Conservation (phyloP, 1,140 invertebrate genomes). For the Drosophila miranda region DNA sequence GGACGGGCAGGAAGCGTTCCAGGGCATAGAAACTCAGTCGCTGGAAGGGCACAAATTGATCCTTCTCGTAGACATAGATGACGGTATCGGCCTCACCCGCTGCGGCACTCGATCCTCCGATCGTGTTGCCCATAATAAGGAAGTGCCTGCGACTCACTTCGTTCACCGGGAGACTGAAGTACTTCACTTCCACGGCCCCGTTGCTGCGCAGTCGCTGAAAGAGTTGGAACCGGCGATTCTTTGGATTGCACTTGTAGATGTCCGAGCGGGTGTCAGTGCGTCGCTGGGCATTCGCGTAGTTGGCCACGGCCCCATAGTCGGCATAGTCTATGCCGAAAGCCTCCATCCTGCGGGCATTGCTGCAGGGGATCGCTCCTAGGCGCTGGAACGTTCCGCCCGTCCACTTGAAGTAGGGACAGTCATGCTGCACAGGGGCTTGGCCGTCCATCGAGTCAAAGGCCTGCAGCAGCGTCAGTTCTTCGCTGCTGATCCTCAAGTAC, state of each 20-base stretch:
- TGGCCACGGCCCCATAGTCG: slow-evolving; percentile 75
- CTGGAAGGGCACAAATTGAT: slow-evolving; percentile 83
- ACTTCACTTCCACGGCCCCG: slow-evolving; percentile 82
- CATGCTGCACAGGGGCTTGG: slow-evolving; percentile 9
- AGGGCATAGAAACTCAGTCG: slow-evolving; percentile 74
- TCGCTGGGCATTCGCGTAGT: slow-evolving; percentile 67
- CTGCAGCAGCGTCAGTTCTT: slow-evolving; percentile 73
- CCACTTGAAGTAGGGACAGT: slow-evolving; percentile 79
- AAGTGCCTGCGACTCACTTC: slow-evolving; percentile 80
- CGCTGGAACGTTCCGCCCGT: slow-evolving; percentile 60
- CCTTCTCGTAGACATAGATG: slow-evolving; percentile 83
- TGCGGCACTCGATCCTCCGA: slow-evolving; percentile 11
- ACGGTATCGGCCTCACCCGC: slow-evolving; percentile 77
- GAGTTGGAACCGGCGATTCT: slow-evolving; percentile 51
- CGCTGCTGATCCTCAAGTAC: slow-evolving; percentile 68
- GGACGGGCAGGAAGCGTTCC: slow-evolving; percentile 78
- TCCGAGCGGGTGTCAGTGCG: slow-evolving; percentile 69
- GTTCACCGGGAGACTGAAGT: slow-evolving; percentile 77
- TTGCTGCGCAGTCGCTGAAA: slow-evolving; percentile 77
- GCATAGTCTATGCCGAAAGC: slow-evolving; percentile 73
- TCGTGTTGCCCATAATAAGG: slow-evolving; percentile 82
- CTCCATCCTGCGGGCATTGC: slow-evolving; percentile 71
- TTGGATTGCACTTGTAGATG: slow-evolving; percentile 69
- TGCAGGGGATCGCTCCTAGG: slow-evolving; percentile 70
- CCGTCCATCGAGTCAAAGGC: slow-evolving; percentile 40